phyloP scores from a whole-genome alignment of 2,797 vertebrate species.

The Morus bassanus region DNA sequence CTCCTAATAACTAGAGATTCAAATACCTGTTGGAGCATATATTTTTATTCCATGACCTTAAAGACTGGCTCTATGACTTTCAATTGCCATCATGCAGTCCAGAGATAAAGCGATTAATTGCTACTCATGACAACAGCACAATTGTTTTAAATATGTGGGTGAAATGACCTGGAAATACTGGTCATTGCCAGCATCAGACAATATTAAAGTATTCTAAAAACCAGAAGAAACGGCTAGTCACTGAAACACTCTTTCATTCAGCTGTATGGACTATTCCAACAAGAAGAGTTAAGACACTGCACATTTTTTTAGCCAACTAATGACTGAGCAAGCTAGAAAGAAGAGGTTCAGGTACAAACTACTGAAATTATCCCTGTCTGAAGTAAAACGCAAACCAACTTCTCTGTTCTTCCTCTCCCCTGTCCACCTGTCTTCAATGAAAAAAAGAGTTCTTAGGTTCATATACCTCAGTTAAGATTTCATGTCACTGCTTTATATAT shows the following conservation, averaged over 20 bases:
- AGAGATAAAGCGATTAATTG: neutral
- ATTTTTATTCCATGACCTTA: neutral
- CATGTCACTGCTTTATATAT: neutral
- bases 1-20: neutral
- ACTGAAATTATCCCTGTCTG: neutral
- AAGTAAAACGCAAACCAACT: neutral
- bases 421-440: neutral
- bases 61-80: neutral
- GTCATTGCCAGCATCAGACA: neutral
- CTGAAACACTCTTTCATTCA: neutral
- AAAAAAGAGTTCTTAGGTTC: neutral
- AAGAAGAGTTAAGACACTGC: neutral
- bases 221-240: neutral
- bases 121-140: neutral
- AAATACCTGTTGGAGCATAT: neutral
- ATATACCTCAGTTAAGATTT: neutral
- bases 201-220: neutral
- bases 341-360: neutral
- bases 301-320: neutral
- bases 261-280: neutral
- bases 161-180: neutral
- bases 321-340: neutral
- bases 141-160: neutral
- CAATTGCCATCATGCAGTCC: neutral
- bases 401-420: neutral